These are phyloP conservation scores for Piaya cayana DNA, from an alignment of 2,113 vertebrate genomes.

Conservation along the genomic window DNA sequence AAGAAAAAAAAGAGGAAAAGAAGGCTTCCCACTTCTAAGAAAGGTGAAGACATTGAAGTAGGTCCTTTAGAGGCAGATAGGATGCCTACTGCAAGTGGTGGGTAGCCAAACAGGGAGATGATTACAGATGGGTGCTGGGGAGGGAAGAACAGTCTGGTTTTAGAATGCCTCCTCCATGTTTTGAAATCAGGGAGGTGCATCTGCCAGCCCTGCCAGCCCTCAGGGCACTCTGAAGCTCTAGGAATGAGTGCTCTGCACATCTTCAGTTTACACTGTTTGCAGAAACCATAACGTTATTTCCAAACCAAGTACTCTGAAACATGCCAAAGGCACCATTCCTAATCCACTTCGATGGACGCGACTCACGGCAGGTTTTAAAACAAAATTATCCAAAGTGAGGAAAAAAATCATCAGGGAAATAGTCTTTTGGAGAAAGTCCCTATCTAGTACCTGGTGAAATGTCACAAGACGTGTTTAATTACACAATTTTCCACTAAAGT, in stretches of 20 bases:
- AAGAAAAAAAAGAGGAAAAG: background rate
- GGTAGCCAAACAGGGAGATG: background rate
- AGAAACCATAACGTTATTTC: slow-evolving; percentile 58
- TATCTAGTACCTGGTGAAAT: slow-evolving; percentile 55
- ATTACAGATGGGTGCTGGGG: fast-evolving
- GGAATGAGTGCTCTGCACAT: slow-evolving; percentile 27
- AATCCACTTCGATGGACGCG: slow-evolving; percentile 53
- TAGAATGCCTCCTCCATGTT: background rate
- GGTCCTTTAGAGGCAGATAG: background rate
- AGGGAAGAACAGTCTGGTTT: background rate
- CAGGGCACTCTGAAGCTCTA: background rate
- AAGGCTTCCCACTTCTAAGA: background rate
- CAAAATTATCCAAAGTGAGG: slow-evolving; percentile 34
- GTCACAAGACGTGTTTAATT: slow-evolving; percentile 37
- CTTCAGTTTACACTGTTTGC: slow-evolving; percentile 52
- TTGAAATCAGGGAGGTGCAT: background rate
- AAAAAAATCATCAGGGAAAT: slow-evolving; percentile 11
- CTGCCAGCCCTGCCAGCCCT: slow-evolving; percentile 5
- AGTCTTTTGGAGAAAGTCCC: slow-evolving; percentile 45
- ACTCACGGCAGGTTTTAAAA: slow-evolving; percentile 59
- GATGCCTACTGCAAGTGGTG: background rate
- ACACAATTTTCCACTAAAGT: slow-evolving; percentile 28
- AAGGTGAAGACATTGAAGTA: background rate
- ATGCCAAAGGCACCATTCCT: slow-evolving; percentile 67
- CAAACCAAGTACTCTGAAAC: slow-evolving; percentile 48